Percentiles rank a stretch among this genome's conserved stretches.
These are phyloP conservation scores for Arrhopalites spinosus DNA, from an alignment of 2,888 invertebrate genomes.

Conservation along the genomic window DNA sequence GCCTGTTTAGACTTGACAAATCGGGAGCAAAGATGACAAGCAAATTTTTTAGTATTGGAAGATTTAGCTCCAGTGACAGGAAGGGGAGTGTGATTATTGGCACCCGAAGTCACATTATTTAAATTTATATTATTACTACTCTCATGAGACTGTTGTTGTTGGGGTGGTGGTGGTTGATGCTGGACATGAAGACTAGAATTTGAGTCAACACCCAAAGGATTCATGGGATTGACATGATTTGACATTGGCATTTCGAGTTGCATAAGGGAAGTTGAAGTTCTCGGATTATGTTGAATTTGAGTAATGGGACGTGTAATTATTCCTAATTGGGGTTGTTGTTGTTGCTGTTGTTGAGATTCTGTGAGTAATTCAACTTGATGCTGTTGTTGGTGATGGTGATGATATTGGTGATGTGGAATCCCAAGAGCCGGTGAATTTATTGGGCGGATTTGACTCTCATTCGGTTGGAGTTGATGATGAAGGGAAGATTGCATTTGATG, in stretches of 20 bases:
- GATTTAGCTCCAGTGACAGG: conserved; percentile 3
- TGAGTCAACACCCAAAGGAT: too few species aligned
- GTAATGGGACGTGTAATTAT: not conserved
- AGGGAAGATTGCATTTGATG: too few species aligned
- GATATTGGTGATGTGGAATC: not conserved
- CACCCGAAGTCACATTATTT: not conserved
- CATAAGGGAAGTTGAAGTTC: not conserved
- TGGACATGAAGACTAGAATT: too few species aligned
- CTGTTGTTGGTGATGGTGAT: conserved; percentile 18
- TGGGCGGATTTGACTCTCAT: not conserved
- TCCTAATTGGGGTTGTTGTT: not conserved
- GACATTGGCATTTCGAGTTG: not conserved
- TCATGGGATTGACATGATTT: not conserved
- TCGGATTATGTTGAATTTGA: not conserved
- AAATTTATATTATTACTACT: not conserved
- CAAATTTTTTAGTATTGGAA: conserved; percentile 47
- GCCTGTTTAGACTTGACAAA: conserved; percentile 55
- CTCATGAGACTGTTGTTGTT: not conserved
- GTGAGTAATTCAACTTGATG: not conserved
- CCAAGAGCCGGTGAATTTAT: not conserved
- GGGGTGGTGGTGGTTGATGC: not conserved
- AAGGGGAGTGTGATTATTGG: not conserved
- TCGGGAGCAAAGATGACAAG: conserved; percentile 54
- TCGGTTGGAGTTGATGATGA: not conserved
- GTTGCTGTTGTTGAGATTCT: conserved; percentile 12